Conservation (phyloP, 2,888 invertebrate species). For the Steinernema hermaphroditum region DNA sequence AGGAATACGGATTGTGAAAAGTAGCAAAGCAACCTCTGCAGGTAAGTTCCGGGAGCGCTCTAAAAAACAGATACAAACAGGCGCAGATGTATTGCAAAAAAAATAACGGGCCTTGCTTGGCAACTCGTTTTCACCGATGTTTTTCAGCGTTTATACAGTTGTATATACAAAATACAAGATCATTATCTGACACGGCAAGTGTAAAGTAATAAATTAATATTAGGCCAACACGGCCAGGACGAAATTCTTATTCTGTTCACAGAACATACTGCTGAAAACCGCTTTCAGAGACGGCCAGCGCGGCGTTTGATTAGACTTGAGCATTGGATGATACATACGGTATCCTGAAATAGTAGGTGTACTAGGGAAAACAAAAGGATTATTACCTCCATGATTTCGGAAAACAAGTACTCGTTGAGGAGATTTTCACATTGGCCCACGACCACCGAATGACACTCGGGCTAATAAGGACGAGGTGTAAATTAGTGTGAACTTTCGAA, state of each 20-base stretch:
- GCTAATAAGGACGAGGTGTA: conserved; percentile 43
- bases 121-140: too few species aligned
- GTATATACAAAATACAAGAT: not conserved
- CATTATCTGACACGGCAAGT: not conserved
- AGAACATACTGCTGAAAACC: not conserved
- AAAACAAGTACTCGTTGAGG: conserved; percentile 46
- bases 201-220: not conserved
- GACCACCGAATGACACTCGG: conserved; percentile 64
- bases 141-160: not conserved
- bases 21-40: too few species aligned
- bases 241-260: not conserved
- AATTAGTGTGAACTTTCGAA: not conserved
- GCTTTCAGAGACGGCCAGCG: not conserved
- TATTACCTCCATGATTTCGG: conserved; percentile 48
- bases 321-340: conserved; percentile 60
- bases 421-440: conserved; percentile 55
- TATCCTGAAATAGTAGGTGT: conserved; percentile 49
- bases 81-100: too few species aligned
- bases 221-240: not conserved
- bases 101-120: too few species aligned
- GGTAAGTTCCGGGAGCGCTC: too few species aligned
- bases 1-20: too few species aligned
- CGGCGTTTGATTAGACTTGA: conserved; percentile 39
- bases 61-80: too few species aligned
- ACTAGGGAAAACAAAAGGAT: not conserved